A percentile compares a stretch with the other conserved stretches of the same genome.
phyloP scores from a whole-genome alignment of 2,888 invertebrate species.

The Perizoma flavofasciatum region DNA sequence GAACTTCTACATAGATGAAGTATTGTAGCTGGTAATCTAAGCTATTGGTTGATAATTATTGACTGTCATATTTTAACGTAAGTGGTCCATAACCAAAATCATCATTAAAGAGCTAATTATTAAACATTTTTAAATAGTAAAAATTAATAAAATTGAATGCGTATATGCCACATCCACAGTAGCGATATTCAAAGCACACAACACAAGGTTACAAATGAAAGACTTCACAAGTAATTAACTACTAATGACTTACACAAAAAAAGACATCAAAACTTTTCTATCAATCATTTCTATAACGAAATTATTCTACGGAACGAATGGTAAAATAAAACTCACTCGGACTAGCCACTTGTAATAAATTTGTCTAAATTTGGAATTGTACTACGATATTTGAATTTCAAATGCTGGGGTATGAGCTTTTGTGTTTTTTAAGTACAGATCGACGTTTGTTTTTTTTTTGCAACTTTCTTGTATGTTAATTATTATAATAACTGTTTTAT shows the following conservation, averaged over 20 bases:
- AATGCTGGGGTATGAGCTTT: constrained; percentile 53
- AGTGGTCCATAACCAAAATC: too few species aligned
- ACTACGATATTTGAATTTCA: constrained; percentile 70
- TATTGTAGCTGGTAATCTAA: too few species aligned
- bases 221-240: constrained; percentile 78
- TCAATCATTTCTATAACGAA: constrained; percentile 76
- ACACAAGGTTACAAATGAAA: constrained; percentile 68
- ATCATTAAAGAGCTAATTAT: constrained; percentile 6
- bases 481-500: too few species aligned
- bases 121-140: not conserved
- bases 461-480: too few species aligned
- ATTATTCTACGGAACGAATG: constrained; percentile 55
- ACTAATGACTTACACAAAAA: constrained; percentile 76
- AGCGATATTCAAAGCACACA: constrained; percentile 43
- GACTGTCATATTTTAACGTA: too few species aligned
- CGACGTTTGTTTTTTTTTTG: constrained; percentile 14
- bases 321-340: constrained; percentile 26
- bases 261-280: constrained; percentile 72
- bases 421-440: constrained; percentile 44
- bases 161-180: constrained; percentile 47
- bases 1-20: too few species aligned
- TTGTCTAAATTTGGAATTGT: constrained; percentile 27
- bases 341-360: constrained; percentile 26
- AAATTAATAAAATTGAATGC: not conserved
- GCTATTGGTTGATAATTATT: too few species aligned